Evolutionary conservation across 1,140 invertebrate genomes (phyloP).

Genomic region (Polypedilum pembai): DNA sequence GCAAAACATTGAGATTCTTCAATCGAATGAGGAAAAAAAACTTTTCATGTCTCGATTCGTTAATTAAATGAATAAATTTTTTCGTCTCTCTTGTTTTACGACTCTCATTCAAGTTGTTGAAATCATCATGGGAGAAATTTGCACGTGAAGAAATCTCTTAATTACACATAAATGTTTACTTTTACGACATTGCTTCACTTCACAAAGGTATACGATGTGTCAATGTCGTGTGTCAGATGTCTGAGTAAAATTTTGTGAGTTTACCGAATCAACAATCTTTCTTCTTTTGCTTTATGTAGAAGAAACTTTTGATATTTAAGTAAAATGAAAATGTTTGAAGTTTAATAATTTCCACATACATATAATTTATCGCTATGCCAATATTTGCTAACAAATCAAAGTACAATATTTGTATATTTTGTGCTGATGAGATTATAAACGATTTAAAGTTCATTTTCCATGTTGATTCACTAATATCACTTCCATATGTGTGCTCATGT

Average conservation of each 20-base stretch:
- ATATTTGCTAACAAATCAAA: neutral
- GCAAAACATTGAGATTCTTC: no score
- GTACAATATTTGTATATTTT: neutral
- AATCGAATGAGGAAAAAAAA: no score
- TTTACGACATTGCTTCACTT: neutral
- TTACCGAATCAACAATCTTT: no score
- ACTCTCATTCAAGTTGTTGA: neutral
- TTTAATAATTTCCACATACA: neutral
- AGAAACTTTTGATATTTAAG: neutral
- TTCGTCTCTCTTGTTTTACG: neutral
- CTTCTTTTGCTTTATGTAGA: no score
- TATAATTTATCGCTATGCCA: neutral
- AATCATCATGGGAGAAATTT: neutral
- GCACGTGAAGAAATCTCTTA: neutral
- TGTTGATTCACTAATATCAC: neutral
- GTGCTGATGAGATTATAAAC: no score
- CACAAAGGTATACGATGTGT: neutral
- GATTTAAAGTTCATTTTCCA: no score
- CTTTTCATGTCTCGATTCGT: neutral
- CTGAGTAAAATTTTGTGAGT: neutral
- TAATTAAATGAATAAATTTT: slow-evolving; percentile 14
- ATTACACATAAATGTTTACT: slow-evolving; percentile 7
- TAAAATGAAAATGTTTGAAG: neutral
- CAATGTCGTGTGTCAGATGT: neutral
- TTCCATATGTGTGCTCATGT: neutral